Evolutionary conservation across 1,140 invertebrate genomes (phyloP), one percentile per base, ranked within the genome.

Genomic region (Lordiphosa stackelbergi): DNA sequence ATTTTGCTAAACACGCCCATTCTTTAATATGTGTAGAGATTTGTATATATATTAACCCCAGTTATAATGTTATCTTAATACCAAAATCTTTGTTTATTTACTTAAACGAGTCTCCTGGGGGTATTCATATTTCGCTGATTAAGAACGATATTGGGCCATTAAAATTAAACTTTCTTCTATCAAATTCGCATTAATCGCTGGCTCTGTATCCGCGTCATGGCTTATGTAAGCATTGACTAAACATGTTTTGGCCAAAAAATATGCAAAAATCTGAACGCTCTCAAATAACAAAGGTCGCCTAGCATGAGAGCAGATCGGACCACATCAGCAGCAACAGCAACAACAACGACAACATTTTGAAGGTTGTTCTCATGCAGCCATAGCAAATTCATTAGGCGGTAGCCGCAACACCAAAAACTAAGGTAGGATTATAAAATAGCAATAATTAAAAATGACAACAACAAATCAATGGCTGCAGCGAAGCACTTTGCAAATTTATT

Each of bases 331-430:
- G 24, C 53, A 53, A 12, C 54, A 63, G 37, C 38, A 40, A 53
- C 12, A 55, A 16, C 49, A 40, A 53, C 45, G 55, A 34, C 34
- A 61, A 42, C 53, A 55, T 24, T 62, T 83, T 61, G 72, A 83
- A 83, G 77, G 77, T 46, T 77, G 55, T 83, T 83, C 77, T 84
- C 77, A 83, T 83, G 77, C 77, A 83, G 73, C 77, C 60, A 48
- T 24, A 66, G 75, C 65, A 70, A 79, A 66, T 68, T 59, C 58
- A 68, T 70, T 62, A 54, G 19, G 45, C n/a, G 51, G 48, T 40
- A 57, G 19, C 34, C 47, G 53, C 37, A 61, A 42, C 47, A 42
- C 51, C 36, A 47, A 56, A 66, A 66, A 45, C 72, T 63, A 78
- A 78, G 69, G 59, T 79, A 60, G 60, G 41, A 31, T 60, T 57